phyloP scores from a whole-genome alignment of 2,113 vertebrate species.

The Alouatta palliata region DNA sequence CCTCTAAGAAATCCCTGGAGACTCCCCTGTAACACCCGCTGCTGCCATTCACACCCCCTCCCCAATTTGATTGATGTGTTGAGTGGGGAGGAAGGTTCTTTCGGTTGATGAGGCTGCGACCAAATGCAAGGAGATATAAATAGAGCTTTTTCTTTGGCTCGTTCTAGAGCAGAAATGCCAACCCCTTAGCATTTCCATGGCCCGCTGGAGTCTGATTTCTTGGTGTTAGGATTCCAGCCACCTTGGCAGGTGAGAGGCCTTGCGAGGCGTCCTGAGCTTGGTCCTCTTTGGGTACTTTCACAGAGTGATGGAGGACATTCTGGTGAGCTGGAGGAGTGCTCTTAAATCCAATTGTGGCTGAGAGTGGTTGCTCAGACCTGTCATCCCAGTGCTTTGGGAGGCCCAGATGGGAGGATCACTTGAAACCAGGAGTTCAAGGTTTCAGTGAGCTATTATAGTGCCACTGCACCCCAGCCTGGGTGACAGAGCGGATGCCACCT shows the following conservation, averaged over 20 bases:
- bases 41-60: too few relatives aligned
- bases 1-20: too few relatives aligned
- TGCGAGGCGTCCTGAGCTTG: too few relatives aligned
- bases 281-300: neutral
- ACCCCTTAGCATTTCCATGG: too few relatives aligned
- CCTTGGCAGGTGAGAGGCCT: neutral
- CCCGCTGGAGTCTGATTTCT: neutral
- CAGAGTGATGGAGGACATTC: neutral
- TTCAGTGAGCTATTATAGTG: too few relatives aligned
- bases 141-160: neutral
- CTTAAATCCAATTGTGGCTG: neutral
- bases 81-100: neutral
- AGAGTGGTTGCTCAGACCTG: neutral
- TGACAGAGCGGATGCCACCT: neutral
- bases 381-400: neutral
- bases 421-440: neutral
- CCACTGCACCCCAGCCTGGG: neutral
- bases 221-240: neutral
- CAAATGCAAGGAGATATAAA: neutral
- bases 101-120: neutral
- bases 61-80: neutral
- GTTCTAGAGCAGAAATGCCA: neutral
- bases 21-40: neutral
- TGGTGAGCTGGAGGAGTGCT: accelerated
- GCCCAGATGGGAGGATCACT: neutral